Percentiles rank a stretch among this genome's conserved stretches.
Conservation (phyloP, 2,888 invertebrate species). For the Auanema sp. region DNA sequence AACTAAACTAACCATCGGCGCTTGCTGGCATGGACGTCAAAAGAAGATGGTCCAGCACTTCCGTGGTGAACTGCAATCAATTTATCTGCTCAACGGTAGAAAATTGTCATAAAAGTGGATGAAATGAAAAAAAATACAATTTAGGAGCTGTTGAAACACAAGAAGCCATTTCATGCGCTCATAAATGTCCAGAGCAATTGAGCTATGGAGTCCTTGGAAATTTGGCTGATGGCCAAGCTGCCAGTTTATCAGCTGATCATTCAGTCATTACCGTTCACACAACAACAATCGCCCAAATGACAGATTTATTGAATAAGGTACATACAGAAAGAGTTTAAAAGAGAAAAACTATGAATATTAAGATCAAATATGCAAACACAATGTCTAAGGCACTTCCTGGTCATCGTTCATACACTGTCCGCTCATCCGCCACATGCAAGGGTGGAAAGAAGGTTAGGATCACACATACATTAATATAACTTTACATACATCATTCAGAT, state of each 20-base stretch:
- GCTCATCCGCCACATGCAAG: slow-evolving; percentile 76
- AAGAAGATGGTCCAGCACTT: slow-evolving; percentile 87
- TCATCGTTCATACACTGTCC: slow-evolving; percentile 80
- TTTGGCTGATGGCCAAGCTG: slow-evolving; percentile 6
- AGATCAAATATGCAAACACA: slow-evolving; percentile 84
- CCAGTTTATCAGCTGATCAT: slow-evolving; percentile 56
- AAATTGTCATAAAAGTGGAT: background rate
- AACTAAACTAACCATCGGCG: slow-evolving; percentile 90
- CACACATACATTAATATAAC: no score
- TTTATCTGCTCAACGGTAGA: slow-evolving; percentile 77
- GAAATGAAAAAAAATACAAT: background rate
- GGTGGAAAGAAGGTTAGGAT: slow-evolving; percentile 36
- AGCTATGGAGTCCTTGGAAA: no score
- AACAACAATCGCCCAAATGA: slow-evolving; percentile 63
- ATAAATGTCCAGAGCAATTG: slow-evolving; percentile 73
- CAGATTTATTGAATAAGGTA: slow-evolving; percentile 62
- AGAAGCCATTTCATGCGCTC: slow-evolving; percentile 77
- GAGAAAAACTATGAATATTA: background rate
- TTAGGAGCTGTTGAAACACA: slow-evolving; percentile 75
- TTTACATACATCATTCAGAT: slow-evolving; percentile 34
- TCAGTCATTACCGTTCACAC: slow-evolving; percentile 66
- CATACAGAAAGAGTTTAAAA: background rate
- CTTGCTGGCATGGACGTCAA: slow-evolving; percentile 84
- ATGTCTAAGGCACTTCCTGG: slow-evolving; percentile 93
- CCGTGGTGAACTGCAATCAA: slow-evolving; percentile 84